A percentile compares a stretch with the other conserved stretches of the same genome.
Conservation (phyloP, 2,888 invertebrate species). For the Cactoblastis cactorum region DNA sequence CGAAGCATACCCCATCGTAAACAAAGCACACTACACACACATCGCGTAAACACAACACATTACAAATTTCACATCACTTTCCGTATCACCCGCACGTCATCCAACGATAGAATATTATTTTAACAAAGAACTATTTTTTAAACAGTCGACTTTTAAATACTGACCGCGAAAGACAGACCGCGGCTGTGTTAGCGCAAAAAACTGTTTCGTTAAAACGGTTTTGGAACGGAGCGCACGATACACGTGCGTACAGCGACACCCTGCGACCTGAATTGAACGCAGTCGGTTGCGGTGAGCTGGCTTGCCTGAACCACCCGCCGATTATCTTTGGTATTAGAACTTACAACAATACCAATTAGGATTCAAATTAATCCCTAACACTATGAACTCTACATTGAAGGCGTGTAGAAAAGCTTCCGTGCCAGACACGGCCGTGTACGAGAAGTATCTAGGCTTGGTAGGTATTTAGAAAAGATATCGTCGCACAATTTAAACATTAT, state of each 20-base stretch:
- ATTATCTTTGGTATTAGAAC: slow-evolving; percentile 7
- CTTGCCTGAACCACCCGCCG: slow-evolving; percentile 1
- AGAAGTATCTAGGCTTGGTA: slow-evolving; percentile 1
- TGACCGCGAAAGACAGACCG: slow-evolving; percentile 30
- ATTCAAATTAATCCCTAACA: slow-evolving; percentile 9
- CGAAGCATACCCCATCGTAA: slow-evolving; percentile 90
- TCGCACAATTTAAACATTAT: too few relatives aligned
- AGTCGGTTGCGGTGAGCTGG: slow-evolving; percentile 27
- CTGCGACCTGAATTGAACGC: slow-evolving; percentile 64
- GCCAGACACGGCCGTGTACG: slow-evolving; percentile 13
- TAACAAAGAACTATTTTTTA: slow-evolving; percentile 31
- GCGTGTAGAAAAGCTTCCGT: slow-evolving; percentile 12
- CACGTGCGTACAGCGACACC: slow-evolving; percentile 55
- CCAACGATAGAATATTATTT: slow-evolving; percentile 38
- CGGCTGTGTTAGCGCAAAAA: slow-evolving; percentile 44
- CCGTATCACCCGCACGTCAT: slow-evolving; percentile 63
- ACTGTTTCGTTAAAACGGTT: slow-evolving; percentile 36
- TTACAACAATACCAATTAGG: slow-evolving; percentile 14
- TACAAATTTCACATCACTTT: slow-evolving; percentile 68
- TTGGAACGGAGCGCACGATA: slow-evolving; percentile 32
- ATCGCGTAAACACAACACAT: slow-evolving; percentile 70
- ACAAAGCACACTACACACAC: slow-evolving; percentile 51
- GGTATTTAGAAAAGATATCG: not conserved
- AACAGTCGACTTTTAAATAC: slow-evolving; percentile 31
- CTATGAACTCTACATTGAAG: not conserved